phyloP scores from a whole-genome alignment of 1,140 invertebrate genomes.

The Araneus ventricosus region DNA sequence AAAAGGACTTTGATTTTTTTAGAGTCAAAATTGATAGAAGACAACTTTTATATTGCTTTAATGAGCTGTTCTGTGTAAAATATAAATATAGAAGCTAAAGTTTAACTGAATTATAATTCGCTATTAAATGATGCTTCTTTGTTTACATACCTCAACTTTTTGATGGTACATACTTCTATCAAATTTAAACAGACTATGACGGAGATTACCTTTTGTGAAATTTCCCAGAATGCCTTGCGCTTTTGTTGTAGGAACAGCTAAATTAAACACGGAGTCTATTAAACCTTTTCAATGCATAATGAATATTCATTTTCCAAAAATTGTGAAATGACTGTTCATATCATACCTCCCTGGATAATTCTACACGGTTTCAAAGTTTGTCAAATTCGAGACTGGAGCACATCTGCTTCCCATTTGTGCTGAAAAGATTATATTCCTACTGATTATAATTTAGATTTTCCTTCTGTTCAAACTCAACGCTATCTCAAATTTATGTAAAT shows the following conservation, averaged over 20 bases:
- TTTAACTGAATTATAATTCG: too few species aligned
- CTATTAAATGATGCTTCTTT: too few species aligned
- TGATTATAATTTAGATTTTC: slow-evolving; percentile 63
- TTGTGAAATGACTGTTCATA: slow-evolving; percentile 18
- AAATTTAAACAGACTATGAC: neutral
- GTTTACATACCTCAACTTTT: too few species aligned
- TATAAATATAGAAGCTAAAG: too few species aligned
- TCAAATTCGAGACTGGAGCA: slow-evolving; percentile 35
- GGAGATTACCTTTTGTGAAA: neutral
- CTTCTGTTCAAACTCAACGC: slow-evolving; percentile 32
- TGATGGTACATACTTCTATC: neutral
- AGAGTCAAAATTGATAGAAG: too few species aligned
- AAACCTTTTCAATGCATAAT: slow-evolving; percentile 7
- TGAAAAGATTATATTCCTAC: slow-evolving; percentile 23
- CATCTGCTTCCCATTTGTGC: neutral
- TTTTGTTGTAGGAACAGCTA: neutral
- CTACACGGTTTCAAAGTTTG: slow-evolving; percentile 22
- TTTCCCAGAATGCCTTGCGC: neutral
- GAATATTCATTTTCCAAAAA: slow-evolving; percentile 36
- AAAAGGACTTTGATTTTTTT: too few species aligned
- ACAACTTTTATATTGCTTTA: too few species aligned
- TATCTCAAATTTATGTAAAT: slow-evolving; percentile 72
- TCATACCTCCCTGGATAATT: neutral
- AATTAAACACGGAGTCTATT: neutral
- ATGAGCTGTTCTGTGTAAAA: too few species aligned